A percentile compares a stretch with the other conserved stretches of the same genome.
Evolutionary conservation across 2,888 invertebrate genomes (phyloP).

Genomic region (Tiliacea aurago): DNA sequence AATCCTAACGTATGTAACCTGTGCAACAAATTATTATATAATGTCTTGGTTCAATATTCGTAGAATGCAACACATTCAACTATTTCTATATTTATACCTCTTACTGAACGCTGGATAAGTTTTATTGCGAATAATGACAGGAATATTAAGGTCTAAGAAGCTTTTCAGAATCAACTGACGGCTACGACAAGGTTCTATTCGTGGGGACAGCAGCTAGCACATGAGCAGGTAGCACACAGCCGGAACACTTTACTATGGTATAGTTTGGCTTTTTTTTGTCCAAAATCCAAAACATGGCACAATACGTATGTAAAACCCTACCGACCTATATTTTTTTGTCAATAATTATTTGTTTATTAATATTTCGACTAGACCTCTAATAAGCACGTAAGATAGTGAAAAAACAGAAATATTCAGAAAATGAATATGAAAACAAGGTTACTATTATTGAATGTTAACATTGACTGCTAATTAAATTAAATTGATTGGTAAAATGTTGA

Average conservation of each 20-base stretch:
- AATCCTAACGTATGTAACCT: not conserved
- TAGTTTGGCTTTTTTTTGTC: not conserved
- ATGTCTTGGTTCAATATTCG: not conserved
- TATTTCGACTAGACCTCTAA: not conserved
- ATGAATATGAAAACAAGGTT: not conserved
- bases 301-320: not conserved
- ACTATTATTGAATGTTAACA: not conserved
- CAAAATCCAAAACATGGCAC: not conserved
- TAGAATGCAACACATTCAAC: not conserved
- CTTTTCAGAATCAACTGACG: too few relatives aligned
- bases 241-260: not conserved
- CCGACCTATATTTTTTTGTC: not conserved
- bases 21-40: too few relatives aligned
- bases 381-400: not conserved
- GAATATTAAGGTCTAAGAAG: not conserved
- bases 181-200: too few relatives aligned
- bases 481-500: not conserved
- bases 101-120: not conserved
- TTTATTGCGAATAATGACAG: not conserved
- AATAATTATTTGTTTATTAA: not conserved
- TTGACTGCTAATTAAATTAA: not conserved
- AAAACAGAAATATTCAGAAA: not conserved
- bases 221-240: too few relatives aligned
- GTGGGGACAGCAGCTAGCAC: too few relatives aligned
- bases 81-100: not conserved